Base-by-base conservation (phyloP, 1,140 invertebrate genomes). In the Drosophila erecta region DNA sequence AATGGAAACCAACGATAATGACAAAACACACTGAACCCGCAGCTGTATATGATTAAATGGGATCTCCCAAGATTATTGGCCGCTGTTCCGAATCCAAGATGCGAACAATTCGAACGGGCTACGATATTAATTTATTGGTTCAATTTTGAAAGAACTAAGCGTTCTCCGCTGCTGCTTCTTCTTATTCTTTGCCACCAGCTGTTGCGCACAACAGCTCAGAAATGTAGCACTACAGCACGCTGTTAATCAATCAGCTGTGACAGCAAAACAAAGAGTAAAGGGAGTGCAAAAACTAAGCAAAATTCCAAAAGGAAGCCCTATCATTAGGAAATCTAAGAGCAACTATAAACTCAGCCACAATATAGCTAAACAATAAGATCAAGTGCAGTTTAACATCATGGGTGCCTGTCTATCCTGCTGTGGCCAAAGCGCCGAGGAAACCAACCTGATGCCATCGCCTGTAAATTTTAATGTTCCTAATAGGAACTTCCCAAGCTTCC, bases 371-470 rank as follows among this genome's bases (percentile, higher is more conserved):
- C 27, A 59, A 5, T 12, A n/a, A 11, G 10, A 69, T 10, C 14
- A 27, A 12, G 33, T 20, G 20, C 12, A 4, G 0, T 14, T 35
- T 11, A 8, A 44, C 22, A 64, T 15, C 49, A 91, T 91, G 90
- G 90, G 90, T 0, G 37, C 27, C 7, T 89, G 65, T 20, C 44
- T 69, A 3, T 79, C 73, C 24, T 78, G 90, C 49, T 91, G 90
- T 50, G 81, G 90, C 40, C 55, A 71, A 15, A 90, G 61, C 20
- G 76, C 81, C 27, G 90, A 92, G 46, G 84, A 90, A 53, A 57
- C 90, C 17, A 90, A 90, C 46, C 54, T 92, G 7, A 90, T 92
- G 90, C 90, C 90, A 3, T 76, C 90, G 2, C 76, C 81, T 30
- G 90, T 92, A 50, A 51, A 71, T 53, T n/a, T 49, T 4, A 11